phyloP scores from a whole-genome alignment of 2,113 vertebrate genomes.

The Abramis brama region DNA sequence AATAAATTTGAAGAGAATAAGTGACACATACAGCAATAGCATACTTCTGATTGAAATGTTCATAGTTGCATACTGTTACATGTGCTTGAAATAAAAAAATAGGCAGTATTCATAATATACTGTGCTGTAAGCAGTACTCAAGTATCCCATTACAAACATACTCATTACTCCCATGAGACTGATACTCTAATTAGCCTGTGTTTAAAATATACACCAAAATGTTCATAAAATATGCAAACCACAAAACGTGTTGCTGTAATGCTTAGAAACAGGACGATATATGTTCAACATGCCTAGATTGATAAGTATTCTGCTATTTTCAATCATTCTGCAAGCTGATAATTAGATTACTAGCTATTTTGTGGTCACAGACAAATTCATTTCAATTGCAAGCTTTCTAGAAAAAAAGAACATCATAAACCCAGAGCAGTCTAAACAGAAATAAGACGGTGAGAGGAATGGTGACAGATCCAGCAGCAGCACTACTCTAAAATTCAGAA shows the following conservation, averaged over 20 bases:
- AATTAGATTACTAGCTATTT: neutral
- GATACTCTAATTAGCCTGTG: neutral
- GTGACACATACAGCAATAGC: no score
- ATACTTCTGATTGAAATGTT: no score
- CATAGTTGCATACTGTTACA: no score
- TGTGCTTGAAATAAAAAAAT: no score
- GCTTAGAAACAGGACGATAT: neutral
- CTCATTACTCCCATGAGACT: neutral
- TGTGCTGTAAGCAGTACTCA: no score
- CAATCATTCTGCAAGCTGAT: neutral
- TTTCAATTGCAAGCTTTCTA: neutral
- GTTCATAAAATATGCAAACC: neutral
- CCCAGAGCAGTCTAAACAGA: neutral
- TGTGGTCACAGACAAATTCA: neutral
- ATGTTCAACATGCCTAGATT: neutral
- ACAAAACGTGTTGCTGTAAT: neutral
- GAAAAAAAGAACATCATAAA: neutral
- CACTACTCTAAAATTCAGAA: conserved; percentile 56
- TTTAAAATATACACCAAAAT: neutral
- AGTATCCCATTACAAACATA: neutral
- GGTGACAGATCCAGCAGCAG: conserved; percentile 32
- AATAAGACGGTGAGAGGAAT: conserved; percentile 3
- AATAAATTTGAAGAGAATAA: no score
- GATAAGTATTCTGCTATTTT: neutral
- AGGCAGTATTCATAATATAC: neutral